Evolutionary conservation across 2,888 invertebrate species (phyloP), one percentile per base, ranked within the genome.

Genomic region (Syritta pipiens): DNA sequence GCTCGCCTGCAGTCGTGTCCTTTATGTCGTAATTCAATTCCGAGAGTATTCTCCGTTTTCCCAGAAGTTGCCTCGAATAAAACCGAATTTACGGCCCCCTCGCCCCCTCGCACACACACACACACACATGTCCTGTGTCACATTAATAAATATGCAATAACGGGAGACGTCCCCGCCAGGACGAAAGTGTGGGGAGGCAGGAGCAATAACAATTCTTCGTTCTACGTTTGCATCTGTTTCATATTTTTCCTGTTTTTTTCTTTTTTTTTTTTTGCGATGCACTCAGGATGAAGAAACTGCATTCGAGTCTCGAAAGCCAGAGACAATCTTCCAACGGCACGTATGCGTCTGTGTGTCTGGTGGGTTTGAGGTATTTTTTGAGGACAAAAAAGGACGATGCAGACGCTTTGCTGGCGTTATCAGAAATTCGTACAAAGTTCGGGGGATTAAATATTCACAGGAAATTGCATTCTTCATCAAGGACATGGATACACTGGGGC

Each of bases 1-100:
- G 62, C 28, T 19, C 30, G 17, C 35, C 28, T 10, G 14, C 30
- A 30, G 44, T 17, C 22, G 20, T 26, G 32, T 24, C 7, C 12
- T 40, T 49, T 49, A 3, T 44, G 5, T 17, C 67, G 67, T 74
- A 74, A 74, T 30, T 67, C 59, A 74, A 74, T 74, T 74, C 67
- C 10, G 22, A 37, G 37, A 59, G 12, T 44, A 74, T 59, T 44
- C 46, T 35, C 48, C 24, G 7, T 1, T 17, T 7, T 1, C 35
- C 7, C 12, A 32, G n/a, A 19, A 24, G 20, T 48, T n/a, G n/a
- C n/a, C 30, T 40, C 42, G 35, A 55, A 42, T 42, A 40, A 57
- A 57, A 57, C 59, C n/a, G 20, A 49, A 42, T 51, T 62, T 62
- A 22, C 40, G 37, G 49, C 28, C 49, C 26, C 12, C 12, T 10